Conservation (phyloP, 2,797 vertebrate species). For the Pipistrellus nathusii region DNA sequence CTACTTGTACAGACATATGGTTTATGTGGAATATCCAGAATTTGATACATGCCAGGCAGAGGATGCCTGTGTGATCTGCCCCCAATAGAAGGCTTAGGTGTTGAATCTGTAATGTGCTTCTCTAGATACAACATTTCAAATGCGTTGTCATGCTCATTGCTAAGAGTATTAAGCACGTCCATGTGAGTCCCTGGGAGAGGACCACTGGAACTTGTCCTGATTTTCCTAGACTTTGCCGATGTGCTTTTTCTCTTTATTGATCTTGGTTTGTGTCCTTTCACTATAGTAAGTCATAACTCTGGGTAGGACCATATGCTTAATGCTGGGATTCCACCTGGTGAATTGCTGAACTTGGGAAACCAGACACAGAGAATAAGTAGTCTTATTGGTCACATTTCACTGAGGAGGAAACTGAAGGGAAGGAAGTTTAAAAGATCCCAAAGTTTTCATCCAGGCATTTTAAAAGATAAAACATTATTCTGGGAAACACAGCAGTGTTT, state of each 20-base stretch:
- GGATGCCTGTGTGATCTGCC: not conserved
- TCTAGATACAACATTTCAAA: not conserved
- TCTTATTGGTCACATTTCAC: not conserved
- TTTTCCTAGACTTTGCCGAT: not conserved
- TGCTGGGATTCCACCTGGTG: not conserved
- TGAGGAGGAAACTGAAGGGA: not conserved
- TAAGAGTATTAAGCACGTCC: not conserved
- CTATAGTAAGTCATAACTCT: not conserved
- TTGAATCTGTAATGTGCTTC: not conserved
- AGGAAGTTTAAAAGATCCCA: not conserved
- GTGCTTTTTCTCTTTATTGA: not conserved
- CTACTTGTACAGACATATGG: not conserved
- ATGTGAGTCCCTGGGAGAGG: not conserved
- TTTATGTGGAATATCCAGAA: not conserved
- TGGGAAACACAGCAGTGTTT: not conserved
- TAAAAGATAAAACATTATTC: not conserved
- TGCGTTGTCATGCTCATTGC: not conserved
- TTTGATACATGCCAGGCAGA: not conserved
- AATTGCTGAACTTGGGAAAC: not conserved
- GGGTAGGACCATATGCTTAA: not conserved
- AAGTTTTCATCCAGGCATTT: not conserved
- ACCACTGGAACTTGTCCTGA: not conserved
- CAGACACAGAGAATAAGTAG: not conserved
- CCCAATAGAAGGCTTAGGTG: not conserved
- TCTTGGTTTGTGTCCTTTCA: not conserved